Conservation (phyloP, 92 coral and sea anemone genomes). For the Pocillopora meandrina region DNA sequence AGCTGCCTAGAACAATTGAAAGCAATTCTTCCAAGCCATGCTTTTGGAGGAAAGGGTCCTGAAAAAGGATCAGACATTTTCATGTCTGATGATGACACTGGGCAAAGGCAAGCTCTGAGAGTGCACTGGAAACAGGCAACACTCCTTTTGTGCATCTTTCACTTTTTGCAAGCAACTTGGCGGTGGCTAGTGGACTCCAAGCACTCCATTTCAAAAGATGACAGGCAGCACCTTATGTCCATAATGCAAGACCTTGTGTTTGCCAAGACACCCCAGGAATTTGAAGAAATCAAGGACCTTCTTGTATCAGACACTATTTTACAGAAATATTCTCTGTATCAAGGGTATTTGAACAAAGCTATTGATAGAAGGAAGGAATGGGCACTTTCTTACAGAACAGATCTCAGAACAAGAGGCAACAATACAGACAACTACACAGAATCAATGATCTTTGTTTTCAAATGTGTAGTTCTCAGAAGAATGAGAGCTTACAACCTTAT, state of each 20-base stretch:
- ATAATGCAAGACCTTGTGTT: constrained; percentile 58
- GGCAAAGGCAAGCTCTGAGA: constrained; percentile 40
- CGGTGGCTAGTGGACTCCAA: constrained; percentile 62
- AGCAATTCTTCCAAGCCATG: constrained; percentile 47
- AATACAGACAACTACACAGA: constrained; percentile 73
- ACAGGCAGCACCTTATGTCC: constrained; percentile 46
- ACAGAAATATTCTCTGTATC: constrained; percentile 35
- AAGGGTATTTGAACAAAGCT: constrained; percentile 42
- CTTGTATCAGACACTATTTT: constrained; percentile 26
- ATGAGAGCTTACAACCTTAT: constrained; percentile 56
- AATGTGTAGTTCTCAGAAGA: constrained; percentile 46
- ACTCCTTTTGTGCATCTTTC: constrained; percentile 54
- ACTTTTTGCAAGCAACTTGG: constrained; percentile 68
- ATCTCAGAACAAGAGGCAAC: constrained; percentile 63
- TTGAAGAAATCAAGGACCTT: constrained; percentile 29
- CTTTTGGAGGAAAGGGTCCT: constrained; percentile 58
- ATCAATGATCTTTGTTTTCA: constrained; percentile 58
- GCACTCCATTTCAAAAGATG: constrained; percentile 46
- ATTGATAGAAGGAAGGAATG: constrained; percentile 45
- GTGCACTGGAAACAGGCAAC: constrained; percentile 40
- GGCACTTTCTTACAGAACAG: constrained; percentile 38
- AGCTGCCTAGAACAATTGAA: constrained; percentile 22
- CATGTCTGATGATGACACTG: constrained; percentile 62
- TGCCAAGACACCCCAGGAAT: constrained; percentile 37
- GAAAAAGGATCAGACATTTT: constrained; percentile 40